Evolutionary conservation across 2,113 vertebrate species (phyloP).

Genomic region (Campylomormyrus tamandua): DNA sequence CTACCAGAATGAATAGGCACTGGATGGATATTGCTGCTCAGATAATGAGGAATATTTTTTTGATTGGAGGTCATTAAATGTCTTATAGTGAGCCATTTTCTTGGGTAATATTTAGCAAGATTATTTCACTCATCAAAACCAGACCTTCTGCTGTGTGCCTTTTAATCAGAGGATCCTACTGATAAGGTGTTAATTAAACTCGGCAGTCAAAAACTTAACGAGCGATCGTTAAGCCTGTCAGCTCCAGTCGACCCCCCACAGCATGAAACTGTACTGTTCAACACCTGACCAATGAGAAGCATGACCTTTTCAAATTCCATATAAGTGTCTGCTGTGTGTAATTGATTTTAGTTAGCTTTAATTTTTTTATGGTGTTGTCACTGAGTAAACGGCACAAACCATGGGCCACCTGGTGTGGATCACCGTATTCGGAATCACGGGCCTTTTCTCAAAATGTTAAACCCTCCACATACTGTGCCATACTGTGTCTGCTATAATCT

Average conservation of each 20-base stretch:
- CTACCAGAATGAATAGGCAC: not conserved
- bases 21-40: not conserved
- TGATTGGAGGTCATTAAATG: not conserved
- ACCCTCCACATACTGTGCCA: not conserved
- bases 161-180: constrained; percentile 12
- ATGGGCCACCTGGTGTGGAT: not conserved
- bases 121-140: not conserved
- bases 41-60: not conserved
- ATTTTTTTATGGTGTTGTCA: constrained; percentile 36
- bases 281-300: constrained; percentile 47
- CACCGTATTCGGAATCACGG: not conserved
- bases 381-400: not conserved
- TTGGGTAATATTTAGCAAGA: not conserved
- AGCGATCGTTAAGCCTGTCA: constrained; percentile 35
- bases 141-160: not conserved
- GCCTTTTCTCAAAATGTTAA: not conserved
- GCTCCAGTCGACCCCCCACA: constrained; percentile 1
- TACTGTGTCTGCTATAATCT: not conserved
- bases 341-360: constrained; percentile 30
- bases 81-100: not conserved
- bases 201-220: not conserved
- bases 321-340: constrained; percentile 31
- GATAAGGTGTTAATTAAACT: not conserved
- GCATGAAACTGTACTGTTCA: constrained; percentile 34
- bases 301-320: constrained; percentile 48